Evolutionary conservation across 2,888 invertebrate species (phyloP), one percentile per base, ranked within the genome.

Genomic region (Polietes domitor): DNA sequence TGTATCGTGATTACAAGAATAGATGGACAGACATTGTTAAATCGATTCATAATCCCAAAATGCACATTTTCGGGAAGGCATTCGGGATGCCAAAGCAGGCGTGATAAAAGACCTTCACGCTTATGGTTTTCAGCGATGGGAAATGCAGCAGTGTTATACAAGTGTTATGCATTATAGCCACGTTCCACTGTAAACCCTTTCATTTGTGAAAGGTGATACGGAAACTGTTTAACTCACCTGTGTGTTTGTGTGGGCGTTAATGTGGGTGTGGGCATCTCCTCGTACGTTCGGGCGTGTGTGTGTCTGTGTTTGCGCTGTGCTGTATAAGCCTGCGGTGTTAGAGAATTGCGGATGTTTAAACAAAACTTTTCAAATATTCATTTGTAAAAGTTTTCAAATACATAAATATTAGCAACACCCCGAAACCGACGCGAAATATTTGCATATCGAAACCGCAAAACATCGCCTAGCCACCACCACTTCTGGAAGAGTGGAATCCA

Each of bases 311-410:
- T 32, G 47, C 10, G 12, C 15, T 47, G 5, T 12, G 47, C 47
- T n/a, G 53, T 21, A 21, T 10, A 10, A 53, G 7, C 53, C 53
- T 17, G 53, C 53, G 53, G 53, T 53, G 58, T 15, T 58, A 58
- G 58, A 12, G 58, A 58, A 26, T 12, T 58, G 24, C 58, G 24
- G 15, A 15, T 32, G 7, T 32, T 63, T 17, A 5, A 12, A 61
- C 9, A 63, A 63, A 63, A 63, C 32, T 32, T 32, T 17, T 63
- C 28, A 63, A 63, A 63, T 63, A 63, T 53, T 53, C 53, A 63
- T 32, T 32, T 63, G 63, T 3, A 63, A 63, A 63, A 63, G 32
- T 63, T 63, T 32, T 28, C 17, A 63, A 63, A 63, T 32, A 63
- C 63, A 63, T 63, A 63, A 63, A 63, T 63, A 63, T 63, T 32